Conservation (phyloP, 1,140 invertebrate species). For the Scaptomyza hsui region DNA sequence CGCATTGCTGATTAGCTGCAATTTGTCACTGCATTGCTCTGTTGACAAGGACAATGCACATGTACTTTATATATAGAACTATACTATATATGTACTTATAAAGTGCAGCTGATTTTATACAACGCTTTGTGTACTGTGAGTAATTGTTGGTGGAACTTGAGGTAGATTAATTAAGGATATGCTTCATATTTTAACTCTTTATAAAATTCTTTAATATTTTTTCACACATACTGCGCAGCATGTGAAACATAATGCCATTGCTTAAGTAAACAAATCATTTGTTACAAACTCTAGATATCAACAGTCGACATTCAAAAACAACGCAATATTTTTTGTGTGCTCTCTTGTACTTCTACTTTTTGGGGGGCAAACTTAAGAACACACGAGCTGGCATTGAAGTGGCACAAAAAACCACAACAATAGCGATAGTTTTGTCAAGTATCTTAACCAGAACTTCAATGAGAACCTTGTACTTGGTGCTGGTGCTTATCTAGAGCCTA, state of each 20-base stretch:
- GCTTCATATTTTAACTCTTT: too few species aligned
- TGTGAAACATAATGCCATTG: constrained; percentile 7
- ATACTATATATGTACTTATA: constrained; percentile 6
- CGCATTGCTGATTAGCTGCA: constrained; percentile 66
- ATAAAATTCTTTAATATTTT: constrained; percentile 5
- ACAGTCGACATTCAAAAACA: constrained; percentile 13
- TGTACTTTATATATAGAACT: constrained; percentile 22
- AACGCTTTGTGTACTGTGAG: constrained; percentile 8
- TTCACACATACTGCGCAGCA: neutral
- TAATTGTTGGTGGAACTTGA: neutral
- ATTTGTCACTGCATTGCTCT: constrained; percentile 61
- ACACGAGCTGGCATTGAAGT: constrained; percentile 45
- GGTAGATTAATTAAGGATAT: neutral
- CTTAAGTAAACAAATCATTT: constrained; percentile 3
- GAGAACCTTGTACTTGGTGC: constrained; percentile 41
- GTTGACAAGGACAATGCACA: constrained; percentile 68
- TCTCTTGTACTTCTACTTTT: constrained; percentile 13
- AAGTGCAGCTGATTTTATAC: constrained; percentile 3
- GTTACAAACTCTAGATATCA: constrained; percentile 28
- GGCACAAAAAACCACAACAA: constrained; percentile 15
- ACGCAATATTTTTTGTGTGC: constrained; percentile 22
- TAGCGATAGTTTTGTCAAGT: constrained; percentile 44
- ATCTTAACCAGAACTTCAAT: constrained; percentile 32
- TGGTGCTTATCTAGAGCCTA: constrained; percentile 37
- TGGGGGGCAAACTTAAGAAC: constrained; percentile 29